These are phyloP conservation scores for Eulithis testata DNA, from an alignment of 2,888 invertebrate species.

Conservation along the genomic window DNA sequence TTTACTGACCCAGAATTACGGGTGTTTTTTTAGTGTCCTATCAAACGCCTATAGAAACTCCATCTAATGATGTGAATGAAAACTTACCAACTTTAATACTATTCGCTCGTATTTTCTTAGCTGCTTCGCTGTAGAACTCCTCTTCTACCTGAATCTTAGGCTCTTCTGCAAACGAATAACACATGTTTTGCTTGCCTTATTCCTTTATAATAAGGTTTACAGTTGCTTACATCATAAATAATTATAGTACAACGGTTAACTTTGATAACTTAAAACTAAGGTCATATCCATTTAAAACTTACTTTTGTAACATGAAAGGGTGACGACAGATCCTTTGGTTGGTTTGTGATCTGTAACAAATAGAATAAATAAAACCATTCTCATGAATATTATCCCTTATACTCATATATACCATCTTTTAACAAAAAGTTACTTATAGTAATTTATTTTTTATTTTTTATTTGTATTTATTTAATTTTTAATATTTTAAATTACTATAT, in stretches of 20 bases:
- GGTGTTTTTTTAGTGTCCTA: no score
- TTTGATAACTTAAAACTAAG: no score
- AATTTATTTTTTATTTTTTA: no score
- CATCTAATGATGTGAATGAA: no score
- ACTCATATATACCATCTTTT: no score
- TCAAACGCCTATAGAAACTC: no score
- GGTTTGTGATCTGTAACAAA: constrained; percentile 84
- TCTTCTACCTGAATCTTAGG: constrained; percentile 79
- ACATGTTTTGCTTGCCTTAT: background rate
- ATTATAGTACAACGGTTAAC: no score
- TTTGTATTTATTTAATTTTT: no score
- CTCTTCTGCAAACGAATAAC: constrained; percentile 64
- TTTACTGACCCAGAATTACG: no score
- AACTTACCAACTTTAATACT: constrained; percentile 70
- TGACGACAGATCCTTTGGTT: constrained; percentile 83
- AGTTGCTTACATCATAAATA: background rate
- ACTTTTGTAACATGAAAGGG: constrained; percentile 86
- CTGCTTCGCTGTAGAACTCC: constrained; percentile 70
- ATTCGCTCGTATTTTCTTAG: constrained; percentile 67
- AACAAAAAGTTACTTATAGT: no score
- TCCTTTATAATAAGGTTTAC: background rate
- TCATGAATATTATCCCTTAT: no score
- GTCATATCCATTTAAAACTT: constrained; percentile 51
- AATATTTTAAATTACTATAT: no score
- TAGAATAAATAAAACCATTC: background rate